These are phyloP conservation scores for Eupeodes luniger DNA, from an alignment of 2,888 invertebrate species.

Conservation along the genomic window DNA sequence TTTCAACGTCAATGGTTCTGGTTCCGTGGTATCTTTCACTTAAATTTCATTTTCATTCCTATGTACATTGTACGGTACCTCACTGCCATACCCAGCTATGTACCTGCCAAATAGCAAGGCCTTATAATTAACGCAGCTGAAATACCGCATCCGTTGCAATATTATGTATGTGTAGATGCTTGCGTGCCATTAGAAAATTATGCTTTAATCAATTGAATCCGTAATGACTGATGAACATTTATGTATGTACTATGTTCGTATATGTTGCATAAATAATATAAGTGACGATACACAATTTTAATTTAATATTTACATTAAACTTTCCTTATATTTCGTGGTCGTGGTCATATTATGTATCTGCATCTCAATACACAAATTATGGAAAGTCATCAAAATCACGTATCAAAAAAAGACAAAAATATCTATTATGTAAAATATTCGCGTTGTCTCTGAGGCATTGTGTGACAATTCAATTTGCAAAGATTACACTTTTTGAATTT, in stretches of 20 bases:
- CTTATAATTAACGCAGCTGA: constrained; percentile 40
- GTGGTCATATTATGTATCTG: background rate
- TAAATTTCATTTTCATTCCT: constrained; percentile 52
- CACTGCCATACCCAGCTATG: background rate
- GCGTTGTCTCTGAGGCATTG: background rate
- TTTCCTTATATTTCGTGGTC: constrained; percentile 19
- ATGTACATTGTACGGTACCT: background rate
- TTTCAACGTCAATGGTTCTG: constrained; percentile 45
- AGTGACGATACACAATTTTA: constrained; percentile 4
- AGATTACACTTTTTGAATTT: constrained; percentile 59
- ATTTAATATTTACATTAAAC: constrained; percentile 27
- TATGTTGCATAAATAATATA: background rate
- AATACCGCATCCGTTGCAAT: constrained; percentile 14
- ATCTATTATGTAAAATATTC: background rate
- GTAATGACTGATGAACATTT: constrained; percentile 10
- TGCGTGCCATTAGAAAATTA: constrained; percentile 49
- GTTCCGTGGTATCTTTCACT: constrained; percentile 57
- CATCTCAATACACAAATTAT: constrained; percentile 7
- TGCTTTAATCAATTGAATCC: constrained; percentile 53
- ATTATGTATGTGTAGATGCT: background rate
- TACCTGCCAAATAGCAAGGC: background rate
- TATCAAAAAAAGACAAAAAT: background rate
- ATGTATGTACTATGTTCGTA: constrained; percentile 2
- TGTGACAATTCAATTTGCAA: constrained; percentile 57
- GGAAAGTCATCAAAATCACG: constrained; percentile 61